Base-by-base conservation (phyloP, 2,113 vertebrate species). In the Ammodytes dubius region DNA sequence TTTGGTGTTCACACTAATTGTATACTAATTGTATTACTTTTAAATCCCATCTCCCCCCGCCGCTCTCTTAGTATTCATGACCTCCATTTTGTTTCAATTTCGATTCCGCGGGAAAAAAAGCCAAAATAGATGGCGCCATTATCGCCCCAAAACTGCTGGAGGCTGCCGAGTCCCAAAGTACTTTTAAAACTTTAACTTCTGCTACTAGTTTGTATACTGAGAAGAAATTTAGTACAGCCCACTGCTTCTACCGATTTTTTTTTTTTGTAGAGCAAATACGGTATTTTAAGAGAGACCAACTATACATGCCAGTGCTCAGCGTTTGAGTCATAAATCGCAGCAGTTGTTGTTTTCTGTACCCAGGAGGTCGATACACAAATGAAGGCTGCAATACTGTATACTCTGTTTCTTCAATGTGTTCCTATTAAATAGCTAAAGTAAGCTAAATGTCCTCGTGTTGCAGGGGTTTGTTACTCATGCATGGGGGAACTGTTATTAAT, bases 21-120 rank as follows among this genome's bases (percentile, higher is more conserved):
- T 61, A 71, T 58, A 68, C 80, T 87, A 81, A 77, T 79, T 87
- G 56, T 53, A 81, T 85, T 81, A 78, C 58, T 70, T 87, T 88
- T 83, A 84, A 89, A 88, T 89, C 4, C 67, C 39, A 27, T 70
- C 68, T 17, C 80, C 58, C 46, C 69, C 60, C 13, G 39, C 68
- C 59, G 58, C 70, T 81, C 58, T 58, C 35, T 5, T 27, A 27
- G 0, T 58, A 73, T 65, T 78, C 69, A 84, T 70, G 42, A 83
- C 75, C 53, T 74, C n/a, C 12, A 59, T 81, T 84, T 85, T 63
- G 47, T 86, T 81, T 54, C 63, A 50, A 73, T 82, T 82, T 82
- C 60, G 69, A 81, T 87, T 83, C 72, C 73, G 70, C 54, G 40
- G 14, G 87, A 88, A 73, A 46, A 88, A 88, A 73, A 46, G 14